Evolutionary conservation across 2,797 vertebrate species (phyloP).

Genomic region (Alauda arvensis): DNA sequence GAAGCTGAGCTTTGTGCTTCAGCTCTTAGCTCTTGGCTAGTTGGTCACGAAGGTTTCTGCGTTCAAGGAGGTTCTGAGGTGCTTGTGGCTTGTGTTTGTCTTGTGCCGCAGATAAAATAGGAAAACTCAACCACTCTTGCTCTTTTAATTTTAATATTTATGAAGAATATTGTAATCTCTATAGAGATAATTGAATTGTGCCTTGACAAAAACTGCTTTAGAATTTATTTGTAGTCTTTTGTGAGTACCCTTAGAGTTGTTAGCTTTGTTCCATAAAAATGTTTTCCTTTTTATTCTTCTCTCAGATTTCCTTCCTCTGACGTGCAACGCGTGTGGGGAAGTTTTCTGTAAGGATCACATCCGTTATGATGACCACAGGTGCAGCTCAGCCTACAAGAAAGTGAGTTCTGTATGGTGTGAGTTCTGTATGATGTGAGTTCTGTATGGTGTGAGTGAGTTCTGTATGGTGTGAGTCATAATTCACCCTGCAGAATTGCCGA

Average conservation of each 20-base stretch:
- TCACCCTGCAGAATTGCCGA: background rate
- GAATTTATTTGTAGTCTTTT: background rate
- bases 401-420: slow-evolving; percentile 20
- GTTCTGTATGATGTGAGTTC: too few species aligned
- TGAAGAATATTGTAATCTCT: background rate
- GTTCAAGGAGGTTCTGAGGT: rapidly evolving
- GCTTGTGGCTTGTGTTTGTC: background rate
- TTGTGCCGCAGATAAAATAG: rapidly evolving
- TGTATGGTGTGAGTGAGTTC: rapidly evolving
- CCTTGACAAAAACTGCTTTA: background rate
- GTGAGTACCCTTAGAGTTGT: background rate
- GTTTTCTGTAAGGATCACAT: slow-evolving; percentile 95
- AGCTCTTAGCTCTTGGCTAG: rapidly evolving
- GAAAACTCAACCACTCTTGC: rapidly evolving
- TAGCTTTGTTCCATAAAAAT: background rate
- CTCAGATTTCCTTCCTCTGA: slow-evolving; percentile 87
- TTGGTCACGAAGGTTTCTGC: rapidly evolving
- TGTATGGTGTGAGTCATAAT: rapidly evolving
- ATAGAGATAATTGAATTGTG: rapidly evolving
- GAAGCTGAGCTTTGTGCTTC: background rate
- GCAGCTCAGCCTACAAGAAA: slow-evolving; percentile 88
- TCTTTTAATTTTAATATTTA: background rate
- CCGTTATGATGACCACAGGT: slow-evolving; percentile 82
- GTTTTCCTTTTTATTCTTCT: background rate
- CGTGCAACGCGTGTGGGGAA: slow-evolving; percentile 85